A percentile compares a stretch with the other conserved stretches of the same genome.
Evolutionary conservation across 2,888 invertebrate species (phyloP).

Genomic region (Macrophya alboannulata): DNA sequence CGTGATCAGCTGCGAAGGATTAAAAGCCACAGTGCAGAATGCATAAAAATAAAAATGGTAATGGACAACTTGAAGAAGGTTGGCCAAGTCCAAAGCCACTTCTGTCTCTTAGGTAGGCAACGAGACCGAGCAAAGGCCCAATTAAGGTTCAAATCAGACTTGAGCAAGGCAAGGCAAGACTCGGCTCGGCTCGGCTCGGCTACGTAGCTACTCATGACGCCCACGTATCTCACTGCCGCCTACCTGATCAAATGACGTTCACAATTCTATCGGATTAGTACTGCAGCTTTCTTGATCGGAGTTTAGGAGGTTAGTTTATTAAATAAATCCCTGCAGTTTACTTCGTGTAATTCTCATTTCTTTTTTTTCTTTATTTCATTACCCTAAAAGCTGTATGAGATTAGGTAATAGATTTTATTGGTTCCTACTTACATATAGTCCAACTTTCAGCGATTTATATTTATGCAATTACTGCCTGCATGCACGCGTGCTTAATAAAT

Average conservation of each 20-base stretch:
- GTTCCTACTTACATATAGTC: background rate
- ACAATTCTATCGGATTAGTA: constrained; percentile 49
- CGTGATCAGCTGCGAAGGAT: background rate
- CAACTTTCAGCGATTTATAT: background rate
- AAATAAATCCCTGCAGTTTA: background rate
- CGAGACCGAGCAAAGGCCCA: constrained; percentile 24
- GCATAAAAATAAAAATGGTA: background rate
- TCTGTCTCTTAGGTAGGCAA: background rate
- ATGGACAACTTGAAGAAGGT: constrained; percentile 36
- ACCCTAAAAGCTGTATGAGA: background rate
- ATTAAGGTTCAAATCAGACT: constrained; percentile 48
- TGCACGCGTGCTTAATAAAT: background rate
- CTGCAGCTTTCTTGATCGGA: background rate
- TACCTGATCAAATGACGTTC: constrained; percentile 49
- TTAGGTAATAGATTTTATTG: background rate
- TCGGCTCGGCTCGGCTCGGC: background rate
- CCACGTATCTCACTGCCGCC: constrained; percentile 23
- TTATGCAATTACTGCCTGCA: background rate
- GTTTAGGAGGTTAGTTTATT: background rate
- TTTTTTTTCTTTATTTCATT: background rate
- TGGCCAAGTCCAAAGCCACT: constrained; percentile 19
- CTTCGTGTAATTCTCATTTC: background rate
- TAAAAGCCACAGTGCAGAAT: background rate
- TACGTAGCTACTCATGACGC: constrained; percentile 41
- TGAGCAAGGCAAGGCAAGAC: background rate